Conservation (phyloP, 2,888 invertebrate genomes). For the Pasiphila rectangulata region DNA sequence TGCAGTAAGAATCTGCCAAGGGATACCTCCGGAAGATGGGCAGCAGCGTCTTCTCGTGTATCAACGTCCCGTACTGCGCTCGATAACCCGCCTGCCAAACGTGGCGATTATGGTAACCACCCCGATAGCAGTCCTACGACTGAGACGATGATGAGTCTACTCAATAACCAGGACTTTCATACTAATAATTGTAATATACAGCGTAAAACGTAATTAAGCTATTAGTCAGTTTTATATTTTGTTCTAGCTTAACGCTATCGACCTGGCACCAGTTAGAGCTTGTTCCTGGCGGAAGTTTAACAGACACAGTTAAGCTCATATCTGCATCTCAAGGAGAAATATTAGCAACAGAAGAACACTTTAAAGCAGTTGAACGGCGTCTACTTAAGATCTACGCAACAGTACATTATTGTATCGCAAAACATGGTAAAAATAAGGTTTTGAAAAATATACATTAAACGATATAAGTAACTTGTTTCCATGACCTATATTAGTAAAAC, state of each 20-base stretch:
- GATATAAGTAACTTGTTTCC: neutral
- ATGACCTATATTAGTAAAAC: no score
- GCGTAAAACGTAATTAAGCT: no score
- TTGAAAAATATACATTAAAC: conserved; percentile 43
- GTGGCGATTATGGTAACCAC: no score
- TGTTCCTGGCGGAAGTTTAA: conserved; percentile 86
- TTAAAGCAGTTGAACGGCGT: conserved; percentile 88
- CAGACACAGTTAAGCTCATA: conserved; percentile 69
- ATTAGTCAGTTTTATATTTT: neutral
- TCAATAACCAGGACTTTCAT: no score
- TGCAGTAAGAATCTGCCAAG: no score
- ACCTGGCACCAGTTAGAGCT: conserved; percentile 87
- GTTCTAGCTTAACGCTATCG: conserved; percentile 83
- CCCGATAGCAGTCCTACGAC: no score
- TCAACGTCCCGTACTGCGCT: no score
- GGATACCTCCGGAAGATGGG: no score
- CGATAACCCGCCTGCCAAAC: no score
- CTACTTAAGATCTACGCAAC: conserved; percentile 87
- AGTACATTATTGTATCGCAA: conserved; percentile 87
- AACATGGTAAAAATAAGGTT: conserved; percentile 76
- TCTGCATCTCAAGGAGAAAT: conserved; percentile 81
- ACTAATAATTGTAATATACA: no score
- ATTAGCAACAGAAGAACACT: conserved; percentile 86
- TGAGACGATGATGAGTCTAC: no score
- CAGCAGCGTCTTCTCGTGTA: no score